phyloP scores from a whole-genome alignment of 2,888 invertebrate species.

The Tillus elongatus region DNA sequence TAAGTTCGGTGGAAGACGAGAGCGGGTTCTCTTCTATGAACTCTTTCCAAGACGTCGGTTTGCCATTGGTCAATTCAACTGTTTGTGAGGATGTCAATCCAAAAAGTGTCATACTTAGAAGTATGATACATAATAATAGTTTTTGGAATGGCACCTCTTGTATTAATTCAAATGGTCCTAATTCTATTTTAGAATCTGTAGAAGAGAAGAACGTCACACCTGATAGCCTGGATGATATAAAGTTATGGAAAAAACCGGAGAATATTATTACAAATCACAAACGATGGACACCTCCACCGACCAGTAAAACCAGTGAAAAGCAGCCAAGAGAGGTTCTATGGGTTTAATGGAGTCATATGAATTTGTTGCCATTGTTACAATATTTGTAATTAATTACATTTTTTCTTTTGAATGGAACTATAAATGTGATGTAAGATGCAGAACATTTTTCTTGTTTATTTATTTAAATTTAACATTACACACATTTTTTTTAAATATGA shows the following conservation, averaged over 20 bases:
- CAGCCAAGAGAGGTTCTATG: slow-evolving; percentile 33
- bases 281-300: slow-evolving; percentile 36
- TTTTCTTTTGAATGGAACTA: too few relatives aligned
- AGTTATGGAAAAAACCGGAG: slow-evolving; percentile 34
- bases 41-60: slow-evolving; percentile 73
- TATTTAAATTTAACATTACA: too few relatives aligned
- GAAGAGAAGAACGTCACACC: too few relatives aligned
- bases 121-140: too few relatives aligned
- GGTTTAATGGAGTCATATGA: slow-evolving; percentile 30
- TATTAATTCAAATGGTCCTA: too few relatives aligned
- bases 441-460: too few relatives aligned
- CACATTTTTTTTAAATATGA: too few relatives aligned
- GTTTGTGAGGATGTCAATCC: slow-evolving; percentile 24
- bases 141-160: too few relatives aligned
- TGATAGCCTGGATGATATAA: slow-evolving; percentile 25
- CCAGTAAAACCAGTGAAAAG: slow-evolving; percentile 22
- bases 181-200: too few relatives aligned
- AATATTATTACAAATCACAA: slow-evolving; percentile 25
- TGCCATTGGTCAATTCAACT: slow-evolving; percentile 46
- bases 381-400: too few relatives aligned
- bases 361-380: background rate
- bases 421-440: too few relatives aligned
- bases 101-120: too few relatives aligned
- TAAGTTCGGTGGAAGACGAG: slow-evolving; percentile 58
- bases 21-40: slow-evolving; percentile 81